These are phyloP conservation scores for Mycalesis mineus DNA, from an alignment of 2,888 invertebrate genomes.

Conservation along the genomic window DNA sequence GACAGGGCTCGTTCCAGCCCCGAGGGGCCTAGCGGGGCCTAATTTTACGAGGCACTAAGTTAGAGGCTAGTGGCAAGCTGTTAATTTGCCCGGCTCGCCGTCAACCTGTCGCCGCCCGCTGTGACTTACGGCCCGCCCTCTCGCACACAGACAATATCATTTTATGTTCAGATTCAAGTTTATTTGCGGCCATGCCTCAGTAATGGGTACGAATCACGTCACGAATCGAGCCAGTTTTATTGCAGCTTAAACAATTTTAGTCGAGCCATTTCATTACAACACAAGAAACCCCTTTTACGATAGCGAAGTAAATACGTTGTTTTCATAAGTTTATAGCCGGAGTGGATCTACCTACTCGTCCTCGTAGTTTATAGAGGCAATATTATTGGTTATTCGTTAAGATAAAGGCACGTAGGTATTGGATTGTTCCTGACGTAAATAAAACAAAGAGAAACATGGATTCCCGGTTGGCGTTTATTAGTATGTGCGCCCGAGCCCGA, in stretches of 20 bases:
- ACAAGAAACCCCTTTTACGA: slow-evolving; percentile 10
- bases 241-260: slow-evolving; percentile 14
- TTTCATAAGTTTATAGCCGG: slow-evolving; percentile 10
- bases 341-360: background rate
- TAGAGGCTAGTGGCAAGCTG: slow-evolving; percentile 70
- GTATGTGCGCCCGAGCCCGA: slow-evolving; percentile 37
- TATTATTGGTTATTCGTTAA: slow-evolving; percentile 11
- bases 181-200: slow-evolving; percentile 16
- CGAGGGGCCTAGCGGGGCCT: slow-evolving; percentile 67
- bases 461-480: slow-evolving; percentile 27
- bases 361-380: background rate
- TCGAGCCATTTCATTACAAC: slow-evolving; percentile 10
- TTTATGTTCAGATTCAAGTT: slow-evolving; percentile 21
- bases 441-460: slow-evolving; percentile 28
- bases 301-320: slow-evolving; percentile 9
- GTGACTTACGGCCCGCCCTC: slow-evolving; percentile 56
- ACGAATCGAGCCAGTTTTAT: slow-evolving; percentile 16
- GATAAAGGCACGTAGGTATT: slow-evolving; percentile 34
- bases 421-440: slow-evolving; percentile 56
- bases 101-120: slow-evolving; percentile 71
- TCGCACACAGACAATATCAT: slow-evolving; percentile 21
- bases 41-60: slow-evolving; percentile 77
- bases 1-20: slow-evolving; percentile 41
- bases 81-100: slow-evolving; percentile 69
- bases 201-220: slow-evolving; percentile 18